These are phyloP conservation scores for Lepus oiostolus DNA, from an alignment of 2,797 vertebrate species.

Conservation along the genomic window DNA sequence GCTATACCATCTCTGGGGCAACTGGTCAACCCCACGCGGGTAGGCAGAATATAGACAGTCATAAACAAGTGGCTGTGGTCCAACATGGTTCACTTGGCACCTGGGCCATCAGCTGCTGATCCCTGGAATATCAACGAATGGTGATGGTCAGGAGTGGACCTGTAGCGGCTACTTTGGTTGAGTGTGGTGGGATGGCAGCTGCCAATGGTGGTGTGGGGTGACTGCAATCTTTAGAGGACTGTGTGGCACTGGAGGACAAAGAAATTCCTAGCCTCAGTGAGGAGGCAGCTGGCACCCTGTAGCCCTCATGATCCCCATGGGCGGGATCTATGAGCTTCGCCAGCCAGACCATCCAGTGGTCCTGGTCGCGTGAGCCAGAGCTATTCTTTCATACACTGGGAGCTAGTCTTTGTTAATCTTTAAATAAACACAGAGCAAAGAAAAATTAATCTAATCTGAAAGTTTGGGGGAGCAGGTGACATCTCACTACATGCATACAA, in stretches of 20 bases:
- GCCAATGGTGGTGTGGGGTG: not conserved
- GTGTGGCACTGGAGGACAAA: not conserved
- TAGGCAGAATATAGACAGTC: not conserved
- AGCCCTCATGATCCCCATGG: fast-evolving
- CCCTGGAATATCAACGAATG: not conserved
- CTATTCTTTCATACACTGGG: not conserved
- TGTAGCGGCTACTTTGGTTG: not conserved
- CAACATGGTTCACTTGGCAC: not conserved
- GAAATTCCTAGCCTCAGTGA: not conserved
- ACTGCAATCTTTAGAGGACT: not conserved
- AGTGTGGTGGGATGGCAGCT: not conserved
- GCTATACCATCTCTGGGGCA: not conserved
- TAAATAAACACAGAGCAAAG: not conserved
- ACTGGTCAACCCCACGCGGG: not conserved
- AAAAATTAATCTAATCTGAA: not conserved
- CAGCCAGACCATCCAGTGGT: not conserved
- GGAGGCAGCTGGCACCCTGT: not conserved
- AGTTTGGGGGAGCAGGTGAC: not conserved
- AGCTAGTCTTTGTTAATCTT: slow-evolving; percentile 29
- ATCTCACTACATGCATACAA: not conserved
- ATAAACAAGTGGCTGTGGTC: not conserved
- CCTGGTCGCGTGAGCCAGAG: not conserved
- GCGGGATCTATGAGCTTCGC: fast-evolving
- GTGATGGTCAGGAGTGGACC: not conserved
- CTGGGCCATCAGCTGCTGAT: not conserved